Evolutionary conservation across 2,888 invertebrate genomes (phyloP), one percentile per base, ranked within the genome.

Genomic region (Mechanitis messenoides): DNA sequence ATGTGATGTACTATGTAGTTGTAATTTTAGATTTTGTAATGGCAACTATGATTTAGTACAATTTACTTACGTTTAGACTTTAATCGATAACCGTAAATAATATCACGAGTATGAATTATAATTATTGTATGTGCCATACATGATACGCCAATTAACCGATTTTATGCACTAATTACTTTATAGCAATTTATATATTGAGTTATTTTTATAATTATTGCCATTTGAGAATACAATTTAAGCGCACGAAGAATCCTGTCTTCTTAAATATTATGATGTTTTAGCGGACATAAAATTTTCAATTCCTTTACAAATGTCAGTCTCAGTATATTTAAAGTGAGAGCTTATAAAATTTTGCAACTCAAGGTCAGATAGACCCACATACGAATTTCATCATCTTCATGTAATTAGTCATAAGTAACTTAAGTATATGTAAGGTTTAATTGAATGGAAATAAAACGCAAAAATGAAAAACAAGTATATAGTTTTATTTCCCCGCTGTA

Each of bases 381-480:
- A 56, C 50, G 53, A 53, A 33, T 60, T 56, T 59, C 35, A 20
- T 54, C 38, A 38, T 55, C 53, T 53, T 38, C 45, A 42, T 53
- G 20, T 53, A 7, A 50, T 53, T 20, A 28, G 58, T 58, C 12
- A 38, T 42, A 7, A n/a, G 9, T 55, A 55, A 38, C 20, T 3
- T 55, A 56, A 33, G 33, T 12, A 33, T 1, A 33, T 12, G 20
- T 50, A 56, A 31, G 45, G 28, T 33, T 45, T 38, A 33, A 28
- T 56, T 47, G 50, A 45, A 12, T 42, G 33, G 33, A n/a, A 60
- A 60, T 56, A 60, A 60, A 60, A 56, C 3, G 33, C 33, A 59
- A 59, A 45, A 31, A 50, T 31, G 3, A 9, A 28, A 9, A 31
- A 31, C 28, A 31, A 9, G 20, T 20, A 31, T 7, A 31, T 50